Evolutionary conservation across 2,113 vertebrate genomes (phyloP), one percentile per base, ranked within the genome.

Genomic region (Gorilla gorilla): DNA sequence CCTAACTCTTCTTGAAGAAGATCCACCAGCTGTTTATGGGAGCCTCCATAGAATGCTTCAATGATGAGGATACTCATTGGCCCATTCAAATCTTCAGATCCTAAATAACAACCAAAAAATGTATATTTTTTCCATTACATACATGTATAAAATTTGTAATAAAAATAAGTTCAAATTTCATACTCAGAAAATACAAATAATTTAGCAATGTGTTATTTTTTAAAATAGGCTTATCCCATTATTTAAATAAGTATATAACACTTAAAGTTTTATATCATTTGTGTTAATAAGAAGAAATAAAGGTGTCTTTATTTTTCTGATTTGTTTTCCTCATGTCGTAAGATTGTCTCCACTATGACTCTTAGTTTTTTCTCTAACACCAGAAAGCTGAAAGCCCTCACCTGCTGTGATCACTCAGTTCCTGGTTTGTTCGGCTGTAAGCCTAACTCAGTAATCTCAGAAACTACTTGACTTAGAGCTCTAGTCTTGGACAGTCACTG

Each of bases 31-130:
- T 99, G 99, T 94, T 99, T 99, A 98, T 99, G 99, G n/a, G 99
- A 99, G 35, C 99, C 99, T 12, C 99, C 99, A 25, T 99, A 99
- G 96, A 99, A 99, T 0, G 99, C 98, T 97, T 99, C 99, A 70
- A 99, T 97, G 97, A 99, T 98, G 43, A 99, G 98, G 92, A 99
- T 90, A 23, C 98, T 99, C 99, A 99, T 99, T 81, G 93, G 97
- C 16, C 30, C 35, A 52, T 75, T 80, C 38, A 90, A 94, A 97
- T 52, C 35, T 20, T 25, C 40, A 76, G 82, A 97, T 84, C 50
- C 97, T 98, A 97, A 70, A 97, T 95, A 17, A 40, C 80, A 96
- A 90, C 57, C 90, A 0, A 97, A 72, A 97, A 48, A 79, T 18
- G 30, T 5, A 94, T 79, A 7, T 6, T 83, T 90, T 68, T 98